A percentile compares a stretch with the other conserved stretches of the same genome.
Evolutionary conservation across 2,113 vertebrate species (phyloP).

Genomic region (Canis aureus): DNA sequence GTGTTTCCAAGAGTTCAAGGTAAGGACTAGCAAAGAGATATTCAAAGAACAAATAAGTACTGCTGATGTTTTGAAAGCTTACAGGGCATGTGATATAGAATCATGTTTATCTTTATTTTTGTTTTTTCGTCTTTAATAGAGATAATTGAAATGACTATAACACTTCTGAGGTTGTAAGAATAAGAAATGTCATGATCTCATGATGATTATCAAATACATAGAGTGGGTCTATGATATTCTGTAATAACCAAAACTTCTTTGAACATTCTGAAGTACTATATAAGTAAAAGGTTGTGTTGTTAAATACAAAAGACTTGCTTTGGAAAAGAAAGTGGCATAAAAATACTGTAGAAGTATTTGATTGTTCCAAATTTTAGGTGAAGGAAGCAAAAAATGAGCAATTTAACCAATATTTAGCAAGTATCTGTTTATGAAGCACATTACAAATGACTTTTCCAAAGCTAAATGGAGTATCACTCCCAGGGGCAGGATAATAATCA

Average conservation of each 20-base stretch:
- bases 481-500: constrained; percentile 26
- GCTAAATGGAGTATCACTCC: neutral
- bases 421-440: neutral
- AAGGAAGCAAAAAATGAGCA: constrained; percentile 44
- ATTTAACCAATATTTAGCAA: constrained; percentile 35
- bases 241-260: constrained; percentile 4
- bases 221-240: neutral
- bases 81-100: neutral
- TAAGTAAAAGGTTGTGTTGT: constrained; percentile 17
- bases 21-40: neutral
- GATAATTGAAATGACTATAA: constrained; percentile 18
- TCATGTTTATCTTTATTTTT: constrained; percentile 49
- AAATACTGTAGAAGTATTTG: constrained; percentile 9
- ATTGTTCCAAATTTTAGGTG: neutral
- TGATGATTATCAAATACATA: neutral
- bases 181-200: constrained; percentile 18
- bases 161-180: constrained; percentile 44
- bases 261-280: constrained; percentile 4
- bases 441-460: constrained; percentile 8
- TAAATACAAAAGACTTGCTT: constrained; percentile 2
- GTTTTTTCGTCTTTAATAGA: constrained; percentile 41
- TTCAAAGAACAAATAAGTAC: constrained; percentile 4
- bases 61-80: neutral
- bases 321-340: constrained; percentile 41
- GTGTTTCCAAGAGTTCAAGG: neutral